phyloP scores from a whole-genome alignment of 2,797 vertebrate genomes.

The Prionace glauca region DNA sequence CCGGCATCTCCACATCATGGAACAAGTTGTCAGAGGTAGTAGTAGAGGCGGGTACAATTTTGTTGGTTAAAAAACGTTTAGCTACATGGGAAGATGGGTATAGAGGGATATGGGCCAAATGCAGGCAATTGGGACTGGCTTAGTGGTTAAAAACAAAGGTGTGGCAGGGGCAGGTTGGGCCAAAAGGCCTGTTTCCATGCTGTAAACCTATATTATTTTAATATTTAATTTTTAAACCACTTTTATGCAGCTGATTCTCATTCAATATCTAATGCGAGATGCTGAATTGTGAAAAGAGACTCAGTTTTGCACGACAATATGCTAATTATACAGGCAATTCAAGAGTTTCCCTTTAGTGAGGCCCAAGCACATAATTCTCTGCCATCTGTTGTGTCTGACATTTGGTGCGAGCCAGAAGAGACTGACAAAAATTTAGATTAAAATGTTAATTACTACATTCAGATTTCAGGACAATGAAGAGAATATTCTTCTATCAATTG shows the following conservation, averaged over 20 bases:
- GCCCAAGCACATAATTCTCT: neutral
- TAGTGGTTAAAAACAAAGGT: neutral
- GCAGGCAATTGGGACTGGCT: no score
- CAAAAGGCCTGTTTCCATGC: neutral
- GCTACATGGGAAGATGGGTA: no score
- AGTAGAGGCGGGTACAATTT: no score
- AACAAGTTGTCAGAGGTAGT: no score
- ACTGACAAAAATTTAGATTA: neutral
- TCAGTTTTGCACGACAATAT: neutral
- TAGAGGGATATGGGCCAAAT: no score
- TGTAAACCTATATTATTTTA: neutral
- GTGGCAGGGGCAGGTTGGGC: neutral
- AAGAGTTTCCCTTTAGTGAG: neutral
- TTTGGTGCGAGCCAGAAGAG: constrained; percentile 14
- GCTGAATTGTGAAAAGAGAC: neutral
- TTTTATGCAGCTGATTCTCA: neutral
- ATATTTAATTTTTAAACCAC: neutral
- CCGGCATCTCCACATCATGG: no score
- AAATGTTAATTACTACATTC: constrained; percentile 14
- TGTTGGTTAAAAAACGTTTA: no score
- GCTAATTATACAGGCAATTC: neutral
- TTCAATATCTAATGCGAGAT: neutral
- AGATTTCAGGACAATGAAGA: neutral
- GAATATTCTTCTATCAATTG: neutral
- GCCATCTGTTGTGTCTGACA: constrained; percentile 14